Percentiles rank a stretch among this genome's conserved stretches.
phyloP scores from a whole-genome alignment of 30 jellyfish, hydroid and myxozoan species.

The Clytia hemisphaerica region DNA sequence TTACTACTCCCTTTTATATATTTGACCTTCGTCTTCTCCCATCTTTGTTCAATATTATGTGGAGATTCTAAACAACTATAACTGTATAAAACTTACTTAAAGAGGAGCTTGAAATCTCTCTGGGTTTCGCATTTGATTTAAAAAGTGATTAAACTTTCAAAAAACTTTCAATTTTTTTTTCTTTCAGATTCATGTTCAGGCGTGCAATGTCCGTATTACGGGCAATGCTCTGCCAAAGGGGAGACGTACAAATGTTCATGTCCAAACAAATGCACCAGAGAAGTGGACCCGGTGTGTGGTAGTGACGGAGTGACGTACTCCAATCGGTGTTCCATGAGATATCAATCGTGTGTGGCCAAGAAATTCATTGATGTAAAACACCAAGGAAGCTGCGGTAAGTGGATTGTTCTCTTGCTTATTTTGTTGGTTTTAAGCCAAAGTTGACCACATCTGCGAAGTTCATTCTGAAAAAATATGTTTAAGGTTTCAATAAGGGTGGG shows the following conservation, averaged over 20 bases:
- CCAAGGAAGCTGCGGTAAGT: constrained; percentile 72
- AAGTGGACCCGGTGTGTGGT: constrained; percentile 61
- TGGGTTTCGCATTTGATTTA: no score
- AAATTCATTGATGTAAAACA: constrained; percentile 57
- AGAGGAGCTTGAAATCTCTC: no score
- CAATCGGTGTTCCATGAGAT: constrained; percentile 57
- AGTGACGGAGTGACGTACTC: constrained; percentile 52
- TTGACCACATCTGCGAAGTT: no score
- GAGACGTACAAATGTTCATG: constrained; percentile 62
- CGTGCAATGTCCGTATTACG: constrained; percentile 69
- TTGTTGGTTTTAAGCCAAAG: no score
- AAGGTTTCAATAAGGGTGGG: no score
- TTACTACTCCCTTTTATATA: no score
- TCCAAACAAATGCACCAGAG: constrained; percentile 36
- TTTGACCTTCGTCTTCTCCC: no score
- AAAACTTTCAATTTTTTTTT: background rate
- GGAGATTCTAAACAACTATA: no score
- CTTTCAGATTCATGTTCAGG: constrained; percentile 54
- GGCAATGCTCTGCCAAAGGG: constrained; percentile 32
- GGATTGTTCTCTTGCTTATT: background rate
- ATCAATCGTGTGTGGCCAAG: constrained; percentile 44
- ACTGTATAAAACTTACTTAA: no score
- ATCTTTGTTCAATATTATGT: no score
- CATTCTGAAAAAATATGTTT: no score
- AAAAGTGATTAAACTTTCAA: no score